phyloP scores from a whole-genome alignment of 2,797 vertebrate species.

The Dendrocincla fuliginosa region DNA sequence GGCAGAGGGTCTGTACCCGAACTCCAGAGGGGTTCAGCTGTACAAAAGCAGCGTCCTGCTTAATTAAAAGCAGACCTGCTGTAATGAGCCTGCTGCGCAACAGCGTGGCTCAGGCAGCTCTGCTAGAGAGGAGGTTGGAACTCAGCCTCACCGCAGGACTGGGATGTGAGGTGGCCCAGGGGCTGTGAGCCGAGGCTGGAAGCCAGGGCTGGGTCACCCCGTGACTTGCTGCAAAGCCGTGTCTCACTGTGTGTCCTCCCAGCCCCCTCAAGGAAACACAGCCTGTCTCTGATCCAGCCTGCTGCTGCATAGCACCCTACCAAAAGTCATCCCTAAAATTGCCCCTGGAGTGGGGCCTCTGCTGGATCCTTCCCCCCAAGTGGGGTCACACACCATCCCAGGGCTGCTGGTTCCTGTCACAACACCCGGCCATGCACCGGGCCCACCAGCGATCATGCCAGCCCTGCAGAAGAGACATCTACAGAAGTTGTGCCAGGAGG shows the following conservation, averaged over 20 bases:
- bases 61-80: conserved; percentile 39
- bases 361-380: rapidly evolving
- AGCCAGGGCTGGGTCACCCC: not conserved
- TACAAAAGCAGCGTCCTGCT: not conserved
- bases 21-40: not conserved
- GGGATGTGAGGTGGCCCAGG: not conserved
- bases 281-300: not conserved
- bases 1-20: rapidly evolving
- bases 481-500: not conserved
- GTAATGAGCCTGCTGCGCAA: not conserved
- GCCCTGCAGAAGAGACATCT: not conserved
- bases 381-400: not conserved
- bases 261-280: not conserved
- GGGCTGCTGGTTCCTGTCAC: not conserved
- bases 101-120: rapidly evolving
- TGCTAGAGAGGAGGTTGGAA: not conserved
- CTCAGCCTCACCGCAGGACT: not conserved
- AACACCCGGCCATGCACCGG: rapidly evolving
- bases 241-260: rapidly evolving
- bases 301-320: not conserved
- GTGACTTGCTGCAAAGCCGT: not conserved
- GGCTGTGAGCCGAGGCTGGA: not conserved
- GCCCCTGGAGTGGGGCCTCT: not conserved
- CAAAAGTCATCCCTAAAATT: not conserved
- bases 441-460: rapidly evolving